A percentile compares a stretch with the other conserved stretches of the same genome.
These are phyloP conservation scores for Campylorhamphus procurvoides DNA, from an alignment of 2,113 vertebrate species.

Conservation along the genomic window DNA sequence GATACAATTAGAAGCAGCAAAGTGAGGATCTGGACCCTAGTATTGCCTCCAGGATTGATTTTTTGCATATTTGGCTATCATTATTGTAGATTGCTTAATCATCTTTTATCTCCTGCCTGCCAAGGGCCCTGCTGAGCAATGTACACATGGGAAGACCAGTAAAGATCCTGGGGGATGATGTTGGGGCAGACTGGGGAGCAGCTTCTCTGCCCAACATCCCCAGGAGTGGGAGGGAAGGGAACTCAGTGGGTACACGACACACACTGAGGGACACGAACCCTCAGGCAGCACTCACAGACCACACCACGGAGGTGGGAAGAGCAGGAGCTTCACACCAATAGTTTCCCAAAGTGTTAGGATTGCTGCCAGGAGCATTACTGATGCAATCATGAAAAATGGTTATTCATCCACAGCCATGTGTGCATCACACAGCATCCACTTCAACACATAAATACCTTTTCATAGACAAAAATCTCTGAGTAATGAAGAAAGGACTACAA, in stretches of 20 bases:
- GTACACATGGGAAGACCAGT: fast-evolving
- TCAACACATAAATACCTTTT: not conserved
- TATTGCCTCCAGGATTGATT: not conserved
- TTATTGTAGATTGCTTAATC: fast-evolving
- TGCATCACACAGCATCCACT: not conserved
- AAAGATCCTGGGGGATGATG: not conserved
- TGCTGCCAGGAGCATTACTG: not conserved
- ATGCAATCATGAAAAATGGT: not conserved
- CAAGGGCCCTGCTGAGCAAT: fast-evolving
- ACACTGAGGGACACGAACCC: not conserved
- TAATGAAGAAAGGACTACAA: not conserved
- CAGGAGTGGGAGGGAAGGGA: not conserved
- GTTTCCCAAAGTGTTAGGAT: not conserved
- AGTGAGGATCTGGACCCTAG: not conserved
- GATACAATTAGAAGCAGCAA: not conserved
- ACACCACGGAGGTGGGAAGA: not conserved
- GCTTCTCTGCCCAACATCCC: not conserved
- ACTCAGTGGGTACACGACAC: not conserved
- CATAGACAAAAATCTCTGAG: not conserved
- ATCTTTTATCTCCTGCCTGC: not conserved
- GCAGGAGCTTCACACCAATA: not conserved
- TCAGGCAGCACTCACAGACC: fast-evolving
- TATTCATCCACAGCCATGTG: not conserved
- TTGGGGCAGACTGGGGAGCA: not conserved
- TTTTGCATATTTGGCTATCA: not conserved